Evolutionary conservation across 2,113 vertebrate genomes (phyloP).

Genomic region (Gila orcuttii): DNA sequence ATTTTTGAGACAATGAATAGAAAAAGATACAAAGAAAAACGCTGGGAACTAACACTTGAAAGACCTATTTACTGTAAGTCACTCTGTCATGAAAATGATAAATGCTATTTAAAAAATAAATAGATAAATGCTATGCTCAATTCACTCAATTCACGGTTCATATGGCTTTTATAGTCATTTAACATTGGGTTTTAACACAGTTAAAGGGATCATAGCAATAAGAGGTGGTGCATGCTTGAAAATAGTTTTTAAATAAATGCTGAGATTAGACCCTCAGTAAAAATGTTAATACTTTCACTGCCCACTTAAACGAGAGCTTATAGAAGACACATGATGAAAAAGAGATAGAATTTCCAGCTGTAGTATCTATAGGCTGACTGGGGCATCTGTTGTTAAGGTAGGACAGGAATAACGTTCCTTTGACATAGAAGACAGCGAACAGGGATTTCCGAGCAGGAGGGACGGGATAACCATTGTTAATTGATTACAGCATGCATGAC

Average conservation of each 20-base stretch:
- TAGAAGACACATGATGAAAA: neutral
- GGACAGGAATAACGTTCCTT: slow-evolving; percentile 30
- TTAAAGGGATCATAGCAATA: slow-evolving; percentile 20
- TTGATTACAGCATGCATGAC: slow-evolving; percentile 43
- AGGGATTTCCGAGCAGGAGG: slow-evolving; percentile 30
- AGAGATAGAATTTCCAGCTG: slow-evolving; percentile 39
- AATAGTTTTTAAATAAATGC: slow-evolving; percentile 46
- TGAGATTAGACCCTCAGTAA: slow-evolving; percentile 35
- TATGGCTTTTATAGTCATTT: slow-evolving; percentile 18
- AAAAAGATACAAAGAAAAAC: slow-evolving; percentile 4
- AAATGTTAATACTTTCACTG: neutral
- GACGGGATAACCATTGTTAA: slow-evolving; percentile 42
- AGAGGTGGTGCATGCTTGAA: neutral
- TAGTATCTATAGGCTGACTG: slow-evolving; percentile 13
- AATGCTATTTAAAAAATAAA: too few species aligned
- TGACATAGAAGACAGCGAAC: slow-evolving; percentile 25
- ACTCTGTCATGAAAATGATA: slow-evolving; percentile 45
- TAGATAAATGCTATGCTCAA: slow-evolving; percentile 50
- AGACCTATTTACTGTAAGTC: slow-evolving; percentile 37
- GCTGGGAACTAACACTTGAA: slow-evolving; percentile 39
- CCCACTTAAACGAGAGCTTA: slow-evolving; percentile 1
- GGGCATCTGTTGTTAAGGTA: slow-evolving; percentile 33
- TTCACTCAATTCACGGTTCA: slow-evolving; percentile 29
- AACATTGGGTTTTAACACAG: slow-evolving; percentile 39
- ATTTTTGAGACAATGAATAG: neutral